phyloP scores from a whole-genome alignment of 35 echinoderm and acorn worm species.

The Holothuria glaberrima region DNA sequence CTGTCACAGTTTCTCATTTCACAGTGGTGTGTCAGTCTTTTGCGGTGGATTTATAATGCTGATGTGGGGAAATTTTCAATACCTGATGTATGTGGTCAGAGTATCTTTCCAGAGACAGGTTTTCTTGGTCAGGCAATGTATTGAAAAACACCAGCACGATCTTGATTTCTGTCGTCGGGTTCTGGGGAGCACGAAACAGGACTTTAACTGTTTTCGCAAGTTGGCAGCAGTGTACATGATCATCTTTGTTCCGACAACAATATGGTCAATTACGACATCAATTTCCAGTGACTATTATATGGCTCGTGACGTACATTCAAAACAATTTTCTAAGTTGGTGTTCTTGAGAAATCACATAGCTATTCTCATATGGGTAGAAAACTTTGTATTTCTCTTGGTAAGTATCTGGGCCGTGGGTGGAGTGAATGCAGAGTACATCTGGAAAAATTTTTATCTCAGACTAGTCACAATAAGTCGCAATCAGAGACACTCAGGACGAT shows the following conservation, averaged over 20 bases:
- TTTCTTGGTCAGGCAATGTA: background rate
- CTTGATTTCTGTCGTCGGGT: background rate
- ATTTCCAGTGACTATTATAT: conserved; percentile 17
- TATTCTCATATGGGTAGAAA: conserved; percentile 28
- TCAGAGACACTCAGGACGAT: background rate
- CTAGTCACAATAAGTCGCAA: background rate
- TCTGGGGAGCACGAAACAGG: background rate
- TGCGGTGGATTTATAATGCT: conserved; percentile 1
- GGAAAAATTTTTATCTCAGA: conserved; percentile 15
- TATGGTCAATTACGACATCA: conserved; percentile 23
- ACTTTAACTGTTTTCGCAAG: background rate
- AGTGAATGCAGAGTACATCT: background rate
- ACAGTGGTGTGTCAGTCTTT: conserved; percentile 42
- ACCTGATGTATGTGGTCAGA: conserved; percentile 19
- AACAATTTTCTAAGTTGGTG: background rate
- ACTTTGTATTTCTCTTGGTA: background rate
- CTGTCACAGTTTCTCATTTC: conserved; percentile 17
- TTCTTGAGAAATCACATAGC: background rate
- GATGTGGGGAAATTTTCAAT: conserved; percentile 49
- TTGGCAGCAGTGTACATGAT: conserved; percentile 24
- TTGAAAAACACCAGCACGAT: conserved; percentile 29
- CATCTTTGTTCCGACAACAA: background rate
- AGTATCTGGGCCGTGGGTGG: conserved; percentile 38
- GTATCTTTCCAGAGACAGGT: conserved; percentile 29
- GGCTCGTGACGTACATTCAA: background rate